Base-by-base conservation (phyloP, 2,113 vertebrate species). In the Mormoops blainvillei region DNA sequence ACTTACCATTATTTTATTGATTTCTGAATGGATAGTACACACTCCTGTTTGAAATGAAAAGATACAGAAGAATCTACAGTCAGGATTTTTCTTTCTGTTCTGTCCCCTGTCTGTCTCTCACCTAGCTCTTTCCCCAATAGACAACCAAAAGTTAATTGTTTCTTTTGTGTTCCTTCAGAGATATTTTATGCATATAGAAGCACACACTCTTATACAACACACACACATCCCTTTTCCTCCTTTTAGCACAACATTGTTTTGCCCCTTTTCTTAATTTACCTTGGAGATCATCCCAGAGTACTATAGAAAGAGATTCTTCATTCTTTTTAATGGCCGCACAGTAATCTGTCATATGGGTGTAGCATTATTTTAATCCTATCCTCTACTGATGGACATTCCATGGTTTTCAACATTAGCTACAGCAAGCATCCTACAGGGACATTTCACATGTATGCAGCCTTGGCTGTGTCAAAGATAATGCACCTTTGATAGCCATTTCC, bases 11-110 rank as follows among this genome's bases (percentile, higher is more conserved):
- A 70, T 48, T 91, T 77, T 54, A 48, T 43, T 73, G 67, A 65
- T 92, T 71, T 77, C 31, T 54, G 74, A 81, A 4, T 71, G 43
- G 43, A 28, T 80, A 28, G 8, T 67, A 24, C 4, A 84, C 0
- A 78, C 28, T 43, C 38, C 43, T 83, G 26, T 88, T 94, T 91
- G 82, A 91, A 91, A 88, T 83, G 22, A 36, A 94, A 77, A 77
- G 70, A 22, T 56, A 36, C 52, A 41, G 26, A 63, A 85, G 41
- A 48, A 24, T 24, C 2, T 71, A 1, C 12, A 54, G 41, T 43
- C 38, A 58, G 14, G 20, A 74, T 48, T 73, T 67, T 95, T 50
- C 36, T 83, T 71, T 48, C 48, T 71, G 20, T 24, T 26, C 24
- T 10, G 10, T 20, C 33, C 20, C 14, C 18, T 52, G 4, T 50